These are phyloP conservation scores for Poeciliopsis turneri DNA, from an alignment of 2,797 vertebrate species.

Conservation along the genomic window DNA sequence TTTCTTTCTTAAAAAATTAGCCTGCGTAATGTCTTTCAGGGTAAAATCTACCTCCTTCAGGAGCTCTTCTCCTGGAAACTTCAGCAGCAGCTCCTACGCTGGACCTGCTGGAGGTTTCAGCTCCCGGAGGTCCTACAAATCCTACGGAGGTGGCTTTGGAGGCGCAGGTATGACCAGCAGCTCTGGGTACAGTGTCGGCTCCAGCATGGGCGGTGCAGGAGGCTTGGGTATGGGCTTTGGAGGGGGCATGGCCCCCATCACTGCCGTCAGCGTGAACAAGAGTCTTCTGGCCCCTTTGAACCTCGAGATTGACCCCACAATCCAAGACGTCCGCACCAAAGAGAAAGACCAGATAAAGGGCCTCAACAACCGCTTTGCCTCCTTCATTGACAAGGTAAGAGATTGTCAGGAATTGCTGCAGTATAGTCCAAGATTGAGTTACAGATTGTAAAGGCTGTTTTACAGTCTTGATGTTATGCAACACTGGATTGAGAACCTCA, in stretches of 20 bases:
- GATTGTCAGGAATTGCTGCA: background rate
- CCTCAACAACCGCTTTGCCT: constrained; percentile 90
- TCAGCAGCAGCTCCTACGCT: constrained; percentile 86
- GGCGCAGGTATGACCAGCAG: background rate
- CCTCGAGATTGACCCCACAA: constrained; percentile 67
- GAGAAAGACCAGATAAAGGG: constrained; percentile 94
- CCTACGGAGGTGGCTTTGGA: constrained; percentile 62
- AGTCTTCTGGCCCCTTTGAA: constrained; percentile 82
- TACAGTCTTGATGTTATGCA: constrained; percentile 26
- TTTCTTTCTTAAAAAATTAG: constrained; percentile 26
- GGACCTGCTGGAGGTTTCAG: constrained; percentile 58
- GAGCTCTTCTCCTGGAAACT: constrained; percentile 71
- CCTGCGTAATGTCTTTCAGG: constrained; percentile 47
- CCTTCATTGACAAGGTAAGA: constrained; percentile 90
- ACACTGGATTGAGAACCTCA: constrained; percentile 29
- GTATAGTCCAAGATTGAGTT: background rate
- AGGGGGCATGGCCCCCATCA: constrained; percentile 66
- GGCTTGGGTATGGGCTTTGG: background rate
- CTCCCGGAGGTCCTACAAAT: constrained; percentile 75
- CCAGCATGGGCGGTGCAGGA: background rate
- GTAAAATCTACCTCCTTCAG: constrained; percentile 47
- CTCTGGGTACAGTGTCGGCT: background rate
- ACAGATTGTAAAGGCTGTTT: constrained; percentile 6
- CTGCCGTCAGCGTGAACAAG: constrained; percentile 78
- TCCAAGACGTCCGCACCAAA: constrained; percentile 82